Percentiles rank a stretch among this genome's conserved stretches.
Evolutionary conservation across 2,113 vertebrate genomes (phyloP).

Genomic region (Hylia prasina): DNA sequence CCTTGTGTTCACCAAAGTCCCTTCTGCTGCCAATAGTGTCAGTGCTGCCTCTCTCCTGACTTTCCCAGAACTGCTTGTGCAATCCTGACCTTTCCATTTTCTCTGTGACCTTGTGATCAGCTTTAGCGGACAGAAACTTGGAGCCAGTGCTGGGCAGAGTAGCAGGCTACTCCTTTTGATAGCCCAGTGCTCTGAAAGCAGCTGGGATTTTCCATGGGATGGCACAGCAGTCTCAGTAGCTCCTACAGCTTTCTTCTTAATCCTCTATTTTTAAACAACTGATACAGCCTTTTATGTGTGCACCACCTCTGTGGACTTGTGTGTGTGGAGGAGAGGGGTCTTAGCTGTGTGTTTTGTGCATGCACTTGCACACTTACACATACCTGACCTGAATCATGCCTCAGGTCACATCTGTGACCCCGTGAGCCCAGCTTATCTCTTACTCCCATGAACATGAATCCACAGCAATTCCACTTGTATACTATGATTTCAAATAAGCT

Average conservation of each 20-base stretch:
- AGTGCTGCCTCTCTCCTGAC: not conserved
- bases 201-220: not conserved
- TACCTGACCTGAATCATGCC: not conserved
- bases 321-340: not conserved
- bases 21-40: not conserved
- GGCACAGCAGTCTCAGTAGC: not conserved
- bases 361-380: not conserved
- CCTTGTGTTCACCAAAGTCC: not conserved
- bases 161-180: not conserved
- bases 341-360: not conserved
- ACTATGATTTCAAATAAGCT: not conserved
- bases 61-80: not conserved
- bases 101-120: not conserved
- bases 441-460: not conserved
- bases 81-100: not conserved
- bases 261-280: not conserved
- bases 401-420: not conserved
- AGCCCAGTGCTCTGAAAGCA: not conserved
- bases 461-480: not conserved
- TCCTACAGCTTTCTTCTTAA: not conserved
- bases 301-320: not conserved
- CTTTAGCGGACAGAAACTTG: not conserved
- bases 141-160: not conserved
- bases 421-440: not conserved
- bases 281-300: not conserved